Evolutionary conservation across 1,140 invertebrate species (phyloP).

Genomic region (Lordiphosa stackelbergi): DNA sequence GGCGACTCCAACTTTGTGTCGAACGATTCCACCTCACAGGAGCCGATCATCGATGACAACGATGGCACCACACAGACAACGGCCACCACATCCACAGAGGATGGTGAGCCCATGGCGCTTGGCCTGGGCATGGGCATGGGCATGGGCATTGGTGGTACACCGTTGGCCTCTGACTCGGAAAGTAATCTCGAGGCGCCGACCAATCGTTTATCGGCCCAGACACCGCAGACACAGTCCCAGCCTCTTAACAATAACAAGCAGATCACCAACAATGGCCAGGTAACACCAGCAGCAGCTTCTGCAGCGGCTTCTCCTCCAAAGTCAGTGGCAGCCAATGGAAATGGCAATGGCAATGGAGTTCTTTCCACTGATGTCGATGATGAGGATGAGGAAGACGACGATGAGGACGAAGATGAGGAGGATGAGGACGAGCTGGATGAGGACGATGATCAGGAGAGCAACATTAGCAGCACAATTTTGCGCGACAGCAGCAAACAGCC

Average conservation of each 20-base stretch:
- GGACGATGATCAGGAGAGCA: slow-evolving; percentile 51
- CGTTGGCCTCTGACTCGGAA: slow-evolving; percentile 68
- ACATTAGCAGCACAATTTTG: slow-evolving; percentile 56
- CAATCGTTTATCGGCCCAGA: slow-evolving; percentile 49
- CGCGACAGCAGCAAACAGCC: slow-evolving; percentile 46
- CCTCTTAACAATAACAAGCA: slow-evolving; percentile 22
- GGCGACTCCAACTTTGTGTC: slow-evolving; percentile 74
- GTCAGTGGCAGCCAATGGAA: slow-evolving; percentile 43
- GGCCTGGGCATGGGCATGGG: slow-evolving; percentile 31
- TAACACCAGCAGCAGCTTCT: slow-evolving; percentile 15
- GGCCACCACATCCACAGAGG: slow-evolving; percentile 70
- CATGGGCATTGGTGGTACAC: slow-evolving; percentile 39
- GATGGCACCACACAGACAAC: slow-evolving; percentile 72
- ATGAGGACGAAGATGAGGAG: slow-evolving; percentile 51
- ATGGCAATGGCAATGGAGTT: slow-evolving; percentile 50
- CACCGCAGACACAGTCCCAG: slow-evolving; percentile 8
- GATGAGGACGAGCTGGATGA: slow-evolving; percentile 54
- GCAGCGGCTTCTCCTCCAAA: slow-evolving; percentile 13
- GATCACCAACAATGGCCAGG: slow-evolving; percentile 51
- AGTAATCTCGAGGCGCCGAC: slow-evolving; percentile 81
- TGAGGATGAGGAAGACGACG: slow-evolving; percentile 28
- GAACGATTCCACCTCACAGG: slow-evolving; percentile 74
- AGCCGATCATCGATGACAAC: slow-evolving; percentile 71
- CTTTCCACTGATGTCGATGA: slow-evolving; percentile 42
- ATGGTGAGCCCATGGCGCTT: slow-evolving; percentile 49